These are phyloP conservation scores for Cheirogaleus major DNA, from an alignment of 2,797 vertebrate species.

Conservation along the genomic window DNA sequence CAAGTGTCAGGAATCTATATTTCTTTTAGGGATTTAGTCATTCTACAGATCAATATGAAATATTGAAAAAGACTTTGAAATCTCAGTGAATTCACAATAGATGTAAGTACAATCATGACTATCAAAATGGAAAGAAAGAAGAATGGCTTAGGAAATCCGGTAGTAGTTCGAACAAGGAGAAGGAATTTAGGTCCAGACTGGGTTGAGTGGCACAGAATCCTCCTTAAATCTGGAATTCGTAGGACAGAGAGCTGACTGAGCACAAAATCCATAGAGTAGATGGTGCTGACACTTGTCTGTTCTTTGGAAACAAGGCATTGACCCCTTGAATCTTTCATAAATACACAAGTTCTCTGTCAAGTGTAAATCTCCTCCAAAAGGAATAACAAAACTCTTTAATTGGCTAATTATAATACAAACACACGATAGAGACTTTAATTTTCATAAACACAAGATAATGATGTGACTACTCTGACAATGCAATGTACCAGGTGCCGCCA, in stretches of 20 bases:
- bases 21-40: neutral
- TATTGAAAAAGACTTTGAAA: conserved; percentile 16
- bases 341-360: neutral
- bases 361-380: neutral
- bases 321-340: neutral
- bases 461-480: neutral
- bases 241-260: neutral
- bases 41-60: neutral
- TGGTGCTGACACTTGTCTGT: neutral
- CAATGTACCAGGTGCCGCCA: neutral
- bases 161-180: neutral
- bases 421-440: neutral
- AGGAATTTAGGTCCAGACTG: neutral
- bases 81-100: neutral
- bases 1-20: neutral
- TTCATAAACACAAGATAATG: conserved; percentile 42
- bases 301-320: neutral
- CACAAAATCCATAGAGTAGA: neutral
- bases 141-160: neutral
- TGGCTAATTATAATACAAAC: conserved; percentile 52
- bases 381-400: conserved; percentile 2
- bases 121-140: neutral
- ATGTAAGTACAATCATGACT: neutral
- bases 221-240: neutral
- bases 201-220: neutral